These are phyloP conservation scores for Tragelaphus buxtoni DNA, from an alignment of 2,113 vertebrate species.

Conservation along the genomic window DNA sequence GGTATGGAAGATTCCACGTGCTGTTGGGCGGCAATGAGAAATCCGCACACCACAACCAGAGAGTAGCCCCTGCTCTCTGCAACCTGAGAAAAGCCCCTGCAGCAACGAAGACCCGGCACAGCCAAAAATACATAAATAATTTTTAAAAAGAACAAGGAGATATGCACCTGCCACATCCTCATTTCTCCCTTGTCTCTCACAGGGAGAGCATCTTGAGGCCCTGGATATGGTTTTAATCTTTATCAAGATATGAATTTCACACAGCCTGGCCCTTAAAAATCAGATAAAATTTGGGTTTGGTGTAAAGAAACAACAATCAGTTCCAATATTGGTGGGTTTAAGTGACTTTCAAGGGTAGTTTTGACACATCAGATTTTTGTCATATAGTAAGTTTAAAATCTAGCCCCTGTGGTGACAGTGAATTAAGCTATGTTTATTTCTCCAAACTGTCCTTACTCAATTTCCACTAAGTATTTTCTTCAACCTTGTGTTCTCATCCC, in stretches of 20 bases:
- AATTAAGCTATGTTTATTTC: neutral
- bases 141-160: neutral
- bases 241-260: neutral
- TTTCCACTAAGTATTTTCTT: neutral
- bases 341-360: neutral
- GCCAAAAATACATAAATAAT: neutral
- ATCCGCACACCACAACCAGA: neutral
- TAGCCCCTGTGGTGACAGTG: neutral
- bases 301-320: constrained; percentile 6
- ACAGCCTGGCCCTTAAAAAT: neutral
- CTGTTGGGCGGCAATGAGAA: neutral
- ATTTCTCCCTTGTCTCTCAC: neutral
- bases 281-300: neutral
- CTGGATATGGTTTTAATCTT: neutral
- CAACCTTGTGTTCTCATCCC: neutral
- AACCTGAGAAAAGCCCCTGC: neutral
- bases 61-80: neutral
- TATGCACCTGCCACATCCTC: neutral
- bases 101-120: neutral
- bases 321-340: neutral
- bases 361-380: neutral
- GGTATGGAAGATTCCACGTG: neutral
- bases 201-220: neutral
- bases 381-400: neutral
- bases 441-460: neutral